Base-by-base conservation (phyloP, 2,888 invertebrate genomes). In the Colostygia pectinataria region DNA sequence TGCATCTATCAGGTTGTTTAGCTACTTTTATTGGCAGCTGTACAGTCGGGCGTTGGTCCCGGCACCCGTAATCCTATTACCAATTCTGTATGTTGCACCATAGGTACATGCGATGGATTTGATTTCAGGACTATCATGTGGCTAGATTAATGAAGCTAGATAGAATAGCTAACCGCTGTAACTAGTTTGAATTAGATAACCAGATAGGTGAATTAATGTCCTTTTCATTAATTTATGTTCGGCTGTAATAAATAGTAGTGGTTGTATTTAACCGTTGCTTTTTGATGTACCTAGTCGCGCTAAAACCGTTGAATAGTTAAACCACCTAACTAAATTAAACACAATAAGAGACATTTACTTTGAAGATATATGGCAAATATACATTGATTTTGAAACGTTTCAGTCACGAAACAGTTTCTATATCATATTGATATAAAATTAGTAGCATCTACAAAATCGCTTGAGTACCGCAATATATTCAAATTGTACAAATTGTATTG, bases 1-100 rank as follows among this genome's bases (percentile, higher is more conserved):
- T n/a, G n/a, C n/a, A n/a, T 32, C 32, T 23, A n/a, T 7, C 1
- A 4, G 7, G 32, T 32, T 39, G 43, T 3, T 39, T 9, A 39
- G 43, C 3, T 9, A 39, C 14, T 43, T 49, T 6, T 24, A 36
- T 25, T 25, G 0, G 24, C 9, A 1, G 28, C 33, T 39, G 38
- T 29, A 23, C 31, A 31, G 25, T 24, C 25, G n/a, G 27, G 24
- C 31, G 23, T 18, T 25, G 41, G 37, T 42, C 23, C 27, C 27
- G 20, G 31, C 20, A 13, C 14, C 20, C 9, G 31, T 42, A 51
- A 51, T 51, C 51, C 45, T 24, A 33, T 51, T 51, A 45, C 45
- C 37, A 14, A 51, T 51, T 46, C 51, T 36, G 51, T 51, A 31
- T 51, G 51, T 51, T 44, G 44, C 34, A 45, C 41, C 41, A 41